Percentiles rank a stretch among this genome's conserved stretches.
Conservation (phyloP, 2,797 vertebrate species). For the Monodelphis domestica region DNA sequence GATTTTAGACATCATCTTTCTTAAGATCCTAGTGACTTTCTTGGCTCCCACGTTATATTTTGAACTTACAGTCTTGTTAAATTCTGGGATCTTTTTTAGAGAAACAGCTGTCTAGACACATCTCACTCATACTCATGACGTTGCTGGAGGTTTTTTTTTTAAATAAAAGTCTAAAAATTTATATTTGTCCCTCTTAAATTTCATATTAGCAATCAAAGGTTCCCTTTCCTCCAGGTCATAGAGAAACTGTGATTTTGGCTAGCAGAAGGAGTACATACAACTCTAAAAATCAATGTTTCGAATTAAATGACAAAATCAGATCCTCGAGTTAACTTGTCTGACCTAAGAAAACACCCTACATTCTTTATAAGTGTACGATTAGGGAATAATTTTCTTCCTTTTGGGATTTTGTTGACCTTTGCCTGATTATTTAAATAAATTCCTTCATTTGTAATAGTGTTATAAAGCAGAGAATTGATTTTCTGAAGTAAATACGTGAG, state of each 20-base stretch:
- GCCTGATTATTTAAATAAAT: conserved; percentile 9
- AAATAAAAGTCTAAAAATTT: neutral
- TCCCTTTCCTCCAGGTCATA: neutral
- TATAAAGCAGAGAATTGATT: conserved; percentile 40
- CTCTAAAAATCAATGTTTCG: neutral
- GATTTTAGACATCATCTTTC: neutral
- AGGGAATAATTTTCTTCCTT: conserved; percentile 20
- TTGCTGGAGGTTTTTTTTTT: neutral
- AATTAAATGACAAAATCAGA: neutral
- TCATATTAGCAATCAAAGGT: neutral
- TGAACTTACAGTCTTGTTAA: neutral
- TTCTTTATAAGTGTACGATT: conserved; percentile 29
- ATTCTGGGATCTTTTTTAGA: neutral
- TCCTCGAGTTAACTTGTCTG: neutral
- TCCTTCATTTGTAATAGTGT: conserved; percentile 33
- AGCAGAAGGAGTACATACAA: neutral
- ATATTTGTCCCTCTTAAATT: neutral
- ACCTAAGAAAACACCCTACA: conserved; percentile 21
- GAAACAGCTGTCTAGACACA: neutral
- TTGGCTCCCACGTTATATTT: neutral
- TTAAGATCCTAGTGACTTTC: neutral
- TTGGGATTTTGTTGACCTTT: neutral
- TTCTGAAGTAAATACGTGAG: conserved; percentile 39
- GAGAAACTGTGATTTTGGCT: neutral
- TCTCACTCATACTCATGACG: neutral